Evolutionary conservation across 92 coral and sea anemone species (phyloP).

Genomic region (Zoanthus sociatus): DNA sequence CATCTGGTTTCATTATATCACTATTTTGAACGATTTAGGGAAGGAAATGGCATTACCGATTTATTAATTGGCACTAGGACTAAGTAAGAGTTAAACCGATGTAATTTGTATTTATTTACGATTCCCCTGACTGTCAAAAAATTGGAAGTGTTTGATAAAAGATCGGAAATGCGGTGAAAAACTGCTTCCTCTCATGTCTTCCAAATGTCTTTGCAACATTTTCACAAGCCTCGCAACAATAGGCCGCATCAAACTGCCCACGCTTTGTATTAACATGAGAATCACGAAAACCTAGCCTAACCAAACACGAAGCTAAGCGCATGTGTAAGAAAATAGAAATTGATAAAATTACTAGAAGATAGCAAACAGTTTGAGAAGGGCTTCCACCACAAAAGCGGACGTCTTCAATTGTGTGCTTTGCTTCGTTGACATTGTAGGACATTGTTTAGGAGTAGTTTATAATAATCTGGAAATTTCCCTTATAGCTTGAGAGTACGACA

Average conservation of each 20-base stretch:
- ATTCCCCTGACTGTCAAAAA: constrained; percentile 11
- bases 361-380: constrained; percentile 34
- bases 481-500: constrained; percentile 17
- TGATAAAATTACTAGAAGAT: constrained; percentile 30
- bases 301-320: constrained; percentile 30
- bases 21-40: constrained; percentile 25
- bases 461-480: constrained; percentile 31
- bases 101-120: constrained; percentile 17
- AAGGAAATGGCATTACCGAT: constrained; percentile 31
- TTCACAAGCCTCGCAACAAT: constrained; percentile 19
- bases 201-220: constrained; percentile 14
- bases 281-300: constrained; percentile 46
- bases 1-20: constrained; percentile 34
- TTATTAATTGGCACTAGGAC: constrained; percentile 22
- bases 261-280: constrained; percentile 75
- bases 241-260: constrained; percentile 15
- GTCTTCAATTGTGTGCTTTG: constrained; percentile 22
- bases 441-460: constrained; percentile 25
- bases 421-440: constrained; percentile 14
- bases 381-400: constrained; percentile 44
- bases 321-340: constrained; percentile 25
- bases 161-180: constrained; percentile 45
- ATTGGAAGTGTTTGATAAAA: constrained; percentile 12
- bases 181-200: constrained; percentile 20
- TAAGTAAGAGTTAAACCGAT: constrained; percentile 21